These are phyloP conservation scores for Nanorana parkeri DNA, from an alignment of 2,113 vertebrate genomes.

Conservation along the genomic window DNA sequence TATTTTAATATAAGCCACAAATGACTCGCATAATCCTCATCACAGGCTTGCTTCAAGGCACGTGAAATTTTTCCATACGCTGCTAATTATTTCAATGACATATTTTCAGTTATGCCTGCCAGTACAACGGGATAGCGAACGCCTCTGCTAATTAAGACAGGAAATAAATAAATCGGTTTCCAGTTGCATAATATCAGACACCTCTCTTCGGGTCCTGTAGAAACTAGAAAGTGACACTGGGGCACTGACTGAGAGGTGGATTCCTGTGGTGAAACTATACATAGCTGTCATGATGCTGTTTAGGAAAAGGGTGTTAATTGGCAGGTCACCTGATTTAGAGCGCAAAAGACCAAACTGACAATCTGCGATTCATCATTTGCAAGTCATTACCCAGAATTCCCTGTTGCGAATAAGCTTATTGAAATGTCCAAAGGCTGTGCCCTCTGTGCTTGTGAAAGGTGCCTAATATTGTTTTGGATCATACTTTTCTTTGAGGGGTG, in stretches of 20 bases:
- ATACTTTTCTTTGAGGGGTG: too few species aligned
- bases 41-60: too few species aligned
- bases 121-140: not conserved
- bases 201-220: not conserved
- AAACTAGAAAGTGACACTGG: not conserved
- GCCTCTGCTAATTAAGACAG: not conserved
- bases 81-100: too few species aligned
- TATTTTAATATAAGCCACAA: too few species aligned
- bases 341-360: not conserved
- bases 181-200: not conserved
- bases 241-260: not conserved
- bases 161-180: not conserved
- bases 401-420: not conserved
- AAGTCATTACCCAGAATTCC: not conserved
- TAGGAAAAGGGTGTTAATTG: slow-evolving; percentile 9
- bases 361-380: not conserved
- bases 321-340: not conserved
- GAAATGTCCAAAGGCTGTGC: too few species aligned
- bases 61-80: too few species aligned
- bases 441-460: too few species aligned
- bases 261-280: not conserved
- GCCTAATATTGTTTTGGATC: too few species aligned
- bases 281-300: not conserved
- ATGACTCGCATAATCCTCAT: too few species aligned
- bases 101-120: too few species aligned